Evolutionary conservation across 2,797 vertebrate species (phyloP).

Genomic region (Melanotaenia parkinsoni): DNA sequence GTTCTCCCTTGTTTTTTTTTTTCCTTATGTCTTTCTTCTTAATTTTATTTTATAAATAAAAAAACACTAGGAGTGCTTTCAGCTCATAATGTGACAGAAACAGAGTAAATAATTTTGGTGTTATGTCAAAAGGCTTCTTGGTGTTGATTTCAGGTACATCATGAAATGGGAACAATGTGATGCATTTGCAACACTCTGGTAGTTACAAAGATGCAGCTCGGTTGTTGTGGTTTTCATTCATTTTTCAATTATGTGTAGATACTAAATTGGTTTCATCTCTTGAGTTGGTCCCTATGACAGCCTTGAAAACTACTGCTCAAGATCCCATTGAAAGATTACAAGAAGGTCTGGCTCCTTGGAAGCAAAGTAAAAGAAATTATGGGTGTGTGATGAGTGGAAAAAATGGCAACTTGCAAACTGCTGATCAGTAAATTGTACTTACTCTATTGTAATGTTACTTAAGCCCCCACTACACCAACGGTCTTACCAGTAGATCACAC

Average conservation of each 20-base stretch:
- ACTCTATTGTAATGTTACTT: not conserved
- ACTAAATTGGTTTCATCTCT: not conserved
- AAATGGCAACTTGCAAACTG: no score
- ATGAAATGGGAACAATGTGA: conserved; percentile 1
- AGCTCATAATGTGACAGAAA: conserved; percentile 20
- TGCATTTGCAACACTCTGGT: not conserved
- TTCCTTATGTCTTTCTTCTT: conserved; percentile 1
- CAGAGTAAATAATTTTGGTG: conserved; percentile 4
- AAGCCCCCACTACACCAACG: not conserved
- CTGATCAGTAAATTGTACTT: not conserved
- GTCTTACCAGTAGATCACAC: not conserved
- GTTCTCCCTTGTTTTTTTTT: not conserved
- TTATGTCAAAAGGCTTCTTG: not conserved
- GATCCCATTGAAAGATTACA: no score
- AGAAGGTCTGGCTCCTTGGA: no score
- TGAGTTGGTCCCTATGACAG: no score
- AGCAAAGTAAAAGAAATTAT: no score
- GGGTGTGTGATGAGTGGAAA: no score
- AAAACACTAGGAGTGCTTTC: conserved; percentile 1
- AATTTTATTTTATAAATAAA: not conserved
- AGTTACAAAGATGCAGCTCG: not conserved
- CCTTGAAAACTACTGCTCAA: not conserved
- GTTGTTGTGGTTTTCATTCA: not conserved
- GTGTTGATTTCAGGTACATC: conserved; percentile 24
- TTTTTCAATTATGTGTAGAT: not conserved